Base-by-base conservation (phyloP, 2,113 vertebrate species). In the Mormoops blainvillei region DNA sequence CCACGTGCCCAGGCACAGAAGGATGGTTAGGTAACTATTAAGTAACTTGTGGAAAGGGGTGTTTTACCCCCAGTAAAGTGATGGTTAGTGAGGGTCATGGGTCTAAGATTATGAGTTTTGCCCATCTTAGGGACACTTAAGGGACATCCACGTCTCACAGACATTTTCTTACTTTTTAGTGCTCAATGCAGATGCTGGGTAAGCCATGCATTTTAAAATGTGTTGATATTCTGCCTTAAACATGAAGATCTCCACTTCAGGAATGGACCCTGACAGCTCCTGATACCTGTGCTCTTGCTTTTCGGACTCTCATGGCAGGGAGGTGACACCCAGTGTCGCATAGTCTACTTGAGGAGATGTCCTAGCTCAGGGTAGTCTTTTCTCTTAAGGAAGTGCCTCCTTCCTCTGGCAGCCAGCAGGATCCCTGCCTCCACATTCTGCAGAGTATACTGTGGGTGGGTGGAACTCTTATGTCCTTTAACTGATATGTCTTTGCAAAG, bases 201-300 rank as follows among this genome's bases (percentile, higher is more conserved):
- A 56, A 82, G 33, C 5, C 5, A 9, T 3, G 38, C 3, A 19
- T 16, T 70, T 63, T 0, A 74, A 82, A 73, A 54, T 12, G 22
- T 45, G 28, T 15, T 73, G 68, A 74, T 36, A 15, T 63, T 86
- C 45, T 54, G 31, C 43, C 43, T 76, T 61, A 18, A 80, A 63
- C 1, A n/a, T 8, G 36, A 76, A n/a, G 28, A 31, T 3, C 38
- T 31, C 84, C 38, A 22, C 20, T 88, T 70, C 38, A 88, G 78
- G 11, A 48, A 19, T 0, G 0, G 20, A 36, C 3, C 9, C 7
- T 33, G n/a, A 36, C 7, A 24, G 15, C 26, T 50, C 14, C 70
- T 41, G 14, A 19, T 6, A 22, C 13, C n/a, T 71, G n/a, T 61
- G 61, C 31, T 89, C 16, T 52, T 36, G 52, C 33, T 45, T 41